Base-by-base conservation (phyloP, 2,113 vertebrate genomes). In the Larimichthys polyactis region DNA sequence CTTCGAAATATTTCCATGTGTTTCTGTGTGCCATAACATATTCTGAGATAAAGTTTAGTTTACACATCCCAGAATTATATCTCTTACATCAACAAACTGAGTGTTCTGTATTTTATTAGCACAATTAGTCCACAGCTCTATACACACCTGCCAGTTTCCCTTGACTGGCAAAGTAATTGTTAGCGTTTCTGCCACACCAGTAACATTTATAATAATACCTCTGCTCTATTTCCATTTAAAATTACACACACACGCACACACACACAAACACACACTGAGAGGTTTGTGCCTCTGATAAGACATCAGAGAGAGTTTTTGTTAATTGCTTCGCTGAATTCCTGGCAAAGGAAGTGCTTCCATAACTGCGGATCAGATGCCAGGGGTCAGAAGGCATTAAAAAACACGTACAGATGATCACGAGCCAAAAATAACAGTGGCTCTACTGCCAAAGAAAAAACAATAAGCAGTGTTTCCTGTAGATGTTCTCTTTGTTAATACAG, bases 311-410 rank as follows among this genome's bases (percentile, higher is more conserved):
- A 85, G 63, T 66, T 89, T 76, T 78, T 62, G 84, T 76, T 90
- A 87, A 91, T 91, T 88, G 75, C 62, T 48, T 83, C n/a, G 65
- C 84, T 77, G 79, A 82, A 84, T 91, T 93, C 91, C 84, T 89
- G 86, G 81, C 71, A 87, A 62, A 91, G 78, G 89, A 92, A 81
- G 82, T 86, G 75, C 86, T 89, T 92, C 90, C 77, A 88, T 89
- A 71, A 89, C 75, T 70, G 57, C 40, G 24, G 55, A 79, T 83
- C 72, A 84, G 85, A 90, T 71, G 85, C 78, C 71, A 73, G 82
- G 57, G 82, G 80, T 88, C 81, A 84, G 83, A 75, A 74, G 84
- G 78, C 83, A 69, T 79, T 44, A 64, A 59, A 64, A 63, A 24
- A 89, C 73, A 89, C 81, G 74, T 59, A 82, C 85, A 77, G 63